phyloP scores from a whole-genome alignment of 2,113 vertebrate species.

The Empidonax traillii region DNA sequence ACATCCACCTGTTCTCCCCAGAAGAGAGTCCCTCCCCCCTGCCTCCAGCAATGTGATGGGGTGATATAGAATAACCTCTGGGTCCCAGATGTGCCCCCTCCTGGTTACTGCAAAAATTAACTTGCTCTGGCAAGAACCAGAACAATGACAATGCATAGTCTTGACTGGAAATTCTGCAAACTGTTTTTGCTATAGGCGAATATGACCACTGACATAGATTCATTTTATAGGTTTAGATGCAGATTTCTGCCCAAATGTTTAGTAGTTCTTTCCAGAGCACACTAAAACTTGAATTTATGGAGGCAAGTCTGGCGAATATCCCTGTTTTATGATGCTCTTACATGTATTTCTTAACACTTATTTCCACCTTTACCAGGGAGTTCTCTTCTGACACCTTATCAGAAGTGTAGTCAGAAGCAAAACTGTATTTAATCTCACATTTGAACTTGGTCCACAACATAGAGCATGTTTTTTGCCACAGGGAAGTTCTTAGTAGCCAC shows the following conservation, averaged over 20 bases:
- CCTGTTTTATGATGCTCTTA: not conserved
- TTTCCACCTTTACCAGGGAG: not conserved
- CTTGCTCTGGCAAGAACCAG: not conserved
- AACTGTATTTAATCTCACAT: not conserved
- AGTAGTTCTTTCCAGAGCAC: not conserved
- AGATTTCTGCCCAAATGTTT: not conserved
- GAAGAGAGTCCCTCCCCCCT: not conserved
- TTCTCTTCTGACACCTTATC: not conserved
- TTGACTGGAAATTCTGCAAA: not conserved
- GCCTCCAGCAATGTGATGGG: not conserved
- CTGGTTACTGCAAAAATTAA: not conserved
- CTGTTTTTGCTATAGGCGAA: not conserved
- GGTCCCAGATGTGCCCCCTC: not conserved
- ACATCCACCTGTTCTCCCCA: not conserved
- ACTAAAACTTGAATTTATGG: not conserved
- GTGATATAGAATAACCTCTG: not conserved
- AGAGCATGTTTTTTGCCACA: not conserved
- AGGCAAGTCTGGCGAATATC: not conserved
- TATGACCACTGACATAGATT: not conserved
- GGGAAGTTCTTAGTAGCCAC: not conserved
- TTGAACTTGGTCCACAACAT: not conserved
- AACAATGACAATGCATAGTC: not conserved
- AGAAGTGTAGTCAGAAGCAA: not conserved
- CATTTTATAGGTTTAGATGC: not conserved
- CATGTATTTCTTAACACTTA: not conserved